Evolutionary conservation across 1,140 invertebrate genomes (phyloP), one percentile per base, ranked within the genome.

Genomic region (Drosophila pruinosa): DNA sequence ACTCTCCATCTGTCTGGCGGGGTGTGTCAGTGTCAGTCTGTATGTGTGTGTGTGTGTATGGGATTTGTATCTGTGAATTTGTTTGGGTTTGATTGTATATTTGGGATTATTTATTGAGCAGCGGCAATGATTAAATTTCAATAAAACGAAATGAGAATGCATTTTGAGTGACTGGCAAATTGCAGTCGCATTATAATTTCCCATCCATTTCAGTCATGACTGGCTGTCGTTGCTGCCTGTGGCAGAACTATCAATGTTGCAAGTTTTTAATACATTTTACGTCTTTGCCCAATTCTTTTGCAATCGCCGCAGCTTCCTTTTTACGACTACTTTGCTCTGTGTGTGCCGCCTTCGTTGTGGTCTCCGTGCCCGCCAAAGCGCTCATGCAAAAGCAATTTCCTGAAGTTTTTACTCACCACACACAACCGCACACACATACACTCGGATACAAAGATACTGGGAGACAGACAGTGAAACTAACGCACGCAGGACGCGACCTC

Each of bases 331-430:
- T 62, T 59, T 54, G 67, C 39, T 58, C 28, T 26, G n/a, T 6
- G 3, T 21, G 34, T 5, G 15, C 28, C 17, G 15, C 19, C 41
- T 17, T 10, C 34, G 8, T 6, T 54, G 19, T 54, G 34, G 31
- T 54, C 36, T 17, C 31, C 28, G 26, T 22, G 21, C 17, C 50
- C 61, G 41, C 63, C 63, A 73, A 73, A 41, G 72, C 75, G 68
- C 67, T 88, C 82, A 88, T 82, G 82, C 82, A 86, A 86, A 86
- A 86, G 82, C 82, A 86, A 86, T 86, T 86, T 86, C 82, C 82
- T 86, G 82, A 75, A 82, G 74, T 81, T 78, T 81, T 86, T 81
- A 65, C 59, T 61, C 67, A 34, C 52, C 56, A 65, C 31, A 39
- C 77, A 64, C 22, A 54, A 38, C 47, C 26, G 39, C 36, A 53